Percentiles rank a stretch among this genome's conserved stretches.
These are phyloP conservation scores for Muscicapa striata DNA, from an alignment of 2,797 vertebrate genomes.

Conservation along the genomic window DNA sequence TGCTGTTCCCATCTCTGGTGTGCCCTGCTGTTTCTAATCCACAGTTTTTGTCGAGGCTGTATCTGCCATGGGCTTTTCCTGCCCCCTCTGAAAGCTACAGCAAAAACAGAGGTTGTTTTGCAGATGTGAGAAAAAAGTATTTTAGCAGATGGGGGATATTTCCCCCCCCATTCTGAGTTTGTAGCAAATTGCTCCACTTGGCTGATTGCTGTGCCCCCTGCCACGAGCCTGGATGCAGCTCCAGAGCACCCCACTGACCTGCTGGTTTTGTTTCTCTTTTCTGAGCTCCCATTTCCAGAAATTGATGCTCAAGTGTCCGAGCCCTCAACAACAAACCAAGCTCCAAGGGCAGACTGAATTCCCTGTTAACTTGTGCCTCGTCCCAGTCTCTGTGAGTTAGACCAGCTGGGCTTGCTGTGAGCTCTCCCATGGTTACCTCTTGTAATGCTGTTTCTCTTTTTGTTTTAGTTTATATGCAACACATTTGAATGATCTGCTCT, in stretches of 20 bases:
- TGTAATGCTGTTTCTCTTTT: neutral
- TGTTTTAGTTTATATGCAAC: neutral
- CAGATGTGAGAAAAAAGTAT: neutral
- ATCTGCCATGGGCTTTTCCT: neutral
- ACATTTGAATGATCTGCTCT: neutral
- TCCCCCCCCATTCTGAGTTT: neutral
- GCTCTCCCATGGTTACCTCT: neutral
- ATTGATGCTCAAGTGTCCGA: neutral
- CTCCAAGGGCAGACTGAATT: neutral
- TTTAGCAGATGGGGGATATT: neutral
- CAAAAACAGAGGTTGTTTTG: neutral
- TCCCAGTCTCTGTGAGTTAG: neutral
- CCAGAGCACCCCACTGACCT: slow-evolving; percentile 11
- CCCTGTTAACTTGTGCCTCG: neutral
- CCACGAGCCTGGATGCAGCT: slow-evolving; percentile 26
- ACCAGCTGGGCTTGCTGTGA: neutral
- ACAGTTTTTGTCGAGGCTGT: neutral
- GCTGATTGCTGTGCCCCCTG: slow-evolving; percentile 34
- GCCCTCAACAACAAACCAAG: neutral
- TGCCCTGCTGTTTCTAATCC: slow-evolving; percentile 18
- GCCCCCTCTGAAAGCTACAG: neutral
- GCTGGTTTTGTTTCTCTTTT: neutral
- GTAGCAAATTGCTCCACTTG: slow-evolving; percentile 22
- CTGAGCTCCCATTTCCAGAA: slow-evolving; percentile 34
- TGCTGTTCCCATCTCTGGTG: neutral